Base-by-base conservation (phyloP, 2,113 vertebrate species). In the Riparia riparia region DNA sequence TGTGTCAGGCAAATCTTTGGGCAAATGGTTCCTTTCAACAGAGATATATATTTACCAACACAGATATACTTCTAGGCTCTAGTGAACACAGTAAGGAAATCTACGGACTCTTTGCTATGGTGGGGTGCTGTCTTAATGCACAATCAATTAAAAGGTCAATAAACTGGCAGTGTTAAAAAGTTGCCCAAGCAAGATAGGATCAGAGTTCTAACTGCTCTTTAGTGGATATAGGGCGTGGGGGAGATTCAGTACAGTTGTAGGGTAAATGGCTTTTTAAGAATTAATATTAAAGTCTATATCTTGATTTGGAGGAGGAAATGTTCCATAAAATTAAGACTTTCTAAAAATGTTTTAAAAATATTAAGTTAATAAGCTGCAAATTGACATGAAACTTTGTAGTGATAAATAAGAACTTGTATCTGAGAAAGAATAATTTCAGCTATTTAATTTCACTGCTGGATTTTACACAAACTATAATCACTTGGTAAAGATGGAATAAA, bases 381-480 rank as follows among this genome's bases (percentile, higher is more conserved):
- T 39, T 44, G 32, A 72, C 37, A 47, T 54, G 32, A 92, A 93
- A 78, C 22, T 26, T 70, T 41, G 4, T 69, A 29, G 11, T 70
- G 50, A 65, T 64, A 94, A 92, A 56, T n/a, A 34, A 82, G 73
- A 88, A 77, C 32, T 57, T 80, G 20, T 10, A 78, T 32, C 34
- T 79, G 50, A 47, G 49, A 87, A 86, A 86, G 26, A 85, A 50
- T 56, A 60, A 82, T 37, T 91, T 85, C 82, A 65, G 41, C 41
- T 85, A 53, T 87, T 91, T 88, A 26, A 61, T 61, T 82, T 83
- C 47, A 88, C 11, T 45, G 32, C 39, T 70, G 34, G 10, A 50
- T 94, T 93, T 93, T 82, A 80, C 42, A 92, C 24, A 86, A 65
- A 77, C 29, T 45, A 31, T 37, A 86, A 86, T 80, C 44, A 49